These are phyloP conservation scores for Pogonomyrmex californicus DNA, from an alignment of 1,140 invertebrate genomes.

Conservation along the genomic window DNA sequence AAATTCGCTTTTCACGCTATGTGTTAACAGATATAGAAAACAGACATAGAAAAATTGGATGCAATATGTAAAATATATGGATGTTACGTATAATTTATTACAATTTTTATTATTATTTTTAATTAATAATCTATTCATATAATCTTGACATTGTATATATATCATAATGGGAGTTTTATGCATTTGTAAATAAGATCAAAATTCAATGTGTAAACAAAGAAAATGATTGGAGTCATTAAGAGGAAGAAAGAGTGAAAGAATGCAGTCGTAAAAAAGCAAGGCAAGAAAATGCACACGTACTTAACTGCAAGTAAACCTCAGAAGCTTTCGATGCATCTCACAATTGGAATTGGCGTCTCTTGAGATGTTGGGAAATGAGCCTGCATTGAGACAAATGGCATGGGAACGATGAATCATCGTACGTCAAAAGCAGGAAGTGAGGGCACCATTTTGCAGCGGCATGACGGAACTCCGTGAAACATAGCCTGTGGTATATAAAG, in stretches of 20 bases:
- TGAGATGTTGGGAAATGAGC: conserved; percentile 76
- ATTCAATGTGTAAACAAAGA: conserved; percentile 9
- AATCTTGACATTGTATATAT: not conserved
- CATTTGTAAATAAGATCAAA: not conserved
- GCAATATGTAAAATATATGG: not conserved
- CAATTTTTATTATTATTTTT: conserved; percentile 3
- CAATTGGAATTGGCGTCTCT: conserved; percentile 79
- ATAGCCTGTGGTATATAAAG: conserved; percentile 68
- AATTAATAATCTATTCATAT: not conserved
- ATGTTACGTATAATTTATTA: not conserved
- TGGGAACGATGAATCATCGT: conserved; percentile 80
- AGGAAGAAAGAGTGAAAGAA: not conserved
- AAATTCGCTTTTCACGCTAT: not conserved
- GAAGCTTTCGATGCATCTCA: conserved; percentile 66
- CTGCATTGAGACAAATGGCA: conserved; percentile 81
- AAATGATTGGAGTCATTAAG: not conserved
- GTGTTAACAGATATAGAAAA: not conserved
- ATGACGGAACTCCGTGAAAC: conserved; percentile 65
- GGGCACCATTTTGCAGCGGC: conserved; percentile 72
- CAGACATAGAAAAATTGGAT: not conserved
- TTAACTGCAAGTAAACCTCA: conserved; percentile 63
- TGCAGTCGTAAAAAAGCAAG: not conserved
- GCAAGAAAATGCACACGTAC: conserved; percentile 34
- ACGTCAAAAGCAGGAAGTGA: conserved; percentile 80
- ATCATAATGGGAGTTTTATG: not conserved